phyloP scores from a whole-genome alignment of 2,888 invertebrate genomes.

The Andrena haemorrhoa region DNA sequence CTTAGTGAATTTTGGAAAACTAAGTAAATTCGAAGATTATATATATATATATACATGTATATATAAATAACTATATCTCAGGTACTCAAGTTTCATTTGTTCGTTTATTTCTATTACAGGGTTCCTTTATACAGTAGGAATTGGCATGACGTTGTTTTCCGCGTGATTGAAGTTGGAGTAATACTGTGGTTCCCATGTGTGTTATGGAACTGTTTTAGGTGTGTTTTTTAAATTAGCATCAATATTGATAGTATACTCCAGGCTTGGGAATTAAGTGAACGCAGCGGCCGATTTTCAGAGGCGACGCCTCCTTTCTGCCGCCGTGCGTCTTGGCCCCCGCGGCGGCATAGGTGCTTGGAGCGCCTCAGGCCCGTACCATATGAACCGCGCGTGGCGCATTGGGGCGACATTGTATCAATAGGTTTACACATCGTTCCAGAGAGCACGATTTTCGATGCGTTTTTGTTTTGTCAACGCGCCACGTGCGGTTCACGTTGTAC shows the following conservation, averaged over 20 bases:
- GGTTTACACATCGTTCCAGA: too few relatives aligned
- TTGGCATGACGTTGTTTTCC: constrained; percentile 96
- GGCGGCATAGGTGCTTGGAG: too few relatives aligned
- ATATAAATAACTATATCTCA: background rate
- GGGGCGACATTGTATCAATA: too few relatives aligned
- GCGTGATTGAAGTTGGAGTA: constrained; percentile 96
- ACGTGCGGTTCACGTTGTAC: too few relatives aligned
- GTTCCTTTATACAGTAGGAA: constrained; percentile 95
- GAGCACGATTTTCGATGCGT: too few relatives aligned
- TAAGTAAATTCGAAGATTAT: constrained; percentile 87
- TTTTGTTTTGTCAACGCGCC: too few relatives aligned
- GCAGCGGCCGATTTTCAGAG: too few relatives aligned
- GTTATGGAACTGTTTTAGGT: constrained; percentile 97
- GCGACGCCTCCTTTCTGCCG: too few relatives aligned
- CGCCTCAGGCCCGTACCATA: too few relatives aligned
- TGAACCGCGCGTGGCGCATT: too few relatives aligned
- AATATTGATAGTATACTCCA: background rate
- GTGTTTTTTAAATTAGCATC: constrained; percentile 42
- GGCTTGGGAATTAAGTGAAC: too few relatives aligned
- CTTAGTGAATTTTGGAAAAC: constrained; percentile 97
- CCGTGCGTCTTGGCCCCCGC: too few relatives aligned
- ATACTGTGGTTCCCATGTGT: constrained; percentile 98
- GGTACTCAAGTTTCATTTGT: background rate
- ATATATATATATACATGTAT: background rate
- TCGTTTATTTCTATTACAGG: constrained; percentile 85